Conservation (phyloP, 2,113 vertebrate species). For the Panthera uncia region DNA sequence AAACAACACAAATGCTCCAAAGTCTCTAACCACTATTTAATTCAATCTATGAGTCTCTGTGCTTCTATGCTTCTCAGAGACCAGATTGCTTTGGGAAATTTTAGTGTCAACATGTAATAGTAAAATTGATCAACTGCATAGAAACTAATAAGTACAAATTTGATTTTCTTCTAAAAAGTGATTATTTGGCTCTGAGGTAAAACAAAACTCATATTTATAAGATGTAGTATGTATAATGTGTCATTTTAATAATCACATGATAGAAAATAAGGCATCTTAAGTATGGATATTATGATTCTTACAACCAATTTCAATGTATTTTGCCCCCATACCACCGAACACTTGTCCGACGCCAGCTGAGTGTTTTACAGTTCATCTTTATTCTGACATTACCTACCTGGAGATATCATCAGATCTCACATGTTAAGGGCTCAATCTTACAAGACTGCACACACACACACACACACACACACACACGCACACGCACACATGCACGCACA, state of each 20-base stretch:
- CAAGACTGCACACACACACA: neutral
- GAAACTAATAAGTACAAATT: slow-evolving; percentile 22
- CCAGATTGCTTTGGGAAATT: slow-evolving; percentile 36
- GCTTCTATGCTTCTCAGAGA: neutral
- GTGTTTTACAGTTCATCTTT: neutral
- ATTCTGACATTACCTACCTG: neutral
- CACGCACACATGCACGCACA: neutral
- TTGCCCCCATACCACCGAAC: neutral
- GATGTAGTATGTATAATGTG: neutral
- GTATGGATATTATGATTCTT: neutral
- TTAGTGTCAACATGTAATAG: neutral
- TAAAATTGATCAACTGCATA: slow-evolving; percentile 12
- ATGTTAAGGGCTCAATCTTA: neutral
- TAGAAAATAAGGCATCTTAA: neutral
- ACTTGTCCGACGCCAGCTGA: neutral
- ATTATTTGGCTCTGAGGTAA: neutral
- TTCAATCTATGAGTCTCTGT: neutral
- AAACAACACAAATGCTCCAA: neutral
- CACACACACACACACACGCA: neutral
- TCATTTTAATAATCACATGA: neutral
- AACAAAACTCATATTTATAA: slow-evolving; percentile 4
- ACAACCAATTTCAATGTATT: neutral
- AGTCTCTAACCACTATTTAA: neutral
- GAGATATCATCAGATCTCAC: neutral
- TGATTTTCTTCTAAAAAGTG: neutral